A percentile compares a stretch with the other conserved stretches of the same genome.
These are phyloP conservation scores for Neostethus bicornis DNA, from an alignment of 2,797 vertebrate genomes.

Conservation along the genomic window DNA sequence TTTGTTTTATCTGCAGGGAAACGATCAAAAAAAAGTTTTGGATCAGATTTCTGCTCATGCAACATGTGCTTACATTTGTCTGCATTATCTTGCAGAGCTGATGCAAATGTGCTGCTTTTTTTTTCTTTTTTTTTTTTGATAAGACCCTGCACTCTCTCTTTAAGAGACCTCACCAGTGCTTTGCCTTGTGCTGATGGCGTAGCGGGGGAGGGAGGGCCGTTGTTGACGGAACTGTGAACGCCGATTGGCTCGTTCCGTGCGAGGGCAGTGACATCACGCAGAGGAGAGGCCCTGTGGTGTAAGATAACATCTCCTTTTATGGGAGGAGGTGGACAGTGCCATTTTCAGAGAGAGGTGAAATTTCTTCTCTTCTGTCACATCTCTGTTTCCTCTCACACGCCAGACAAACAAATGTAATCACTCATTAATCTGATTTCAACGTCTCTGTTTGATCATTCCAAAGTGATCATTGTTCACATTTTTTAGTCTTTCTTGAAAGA, in stretches of 20 bases:
- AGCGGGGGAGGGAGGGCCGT: slow-evolving; percentile 68
- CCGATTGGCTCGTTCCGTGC: slow-evolving; percentile 66
- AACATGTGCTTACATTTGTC: slow-evolving; percentile 31
- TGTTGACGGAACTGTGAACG: slow-evolving; percentile 61
- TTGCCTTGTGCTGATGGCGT: slow-evolving; percentile 60
- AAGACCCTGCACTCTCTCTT: slow-evolving; percentile 68
- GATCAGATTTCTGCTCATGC: slow-evolving; percentile 8
- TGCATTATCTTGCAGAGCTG: slow-evolving; percentile 44
- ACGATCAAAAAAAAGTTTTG: no score
- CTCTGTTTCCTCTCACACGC: not conserved
- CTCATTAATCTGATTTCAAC: not conserved
- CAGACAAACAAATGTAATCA: not conserved
- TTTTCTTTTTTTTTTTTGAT: slow-evolving; percentile 34
- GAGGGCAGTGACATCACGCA: slow-evolving; percentile 72
- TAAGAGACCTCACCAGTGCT: slow-evolving; percentile 69
- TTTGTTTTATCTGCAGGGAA: no score
- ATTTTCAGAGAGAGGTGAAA: slow-evolving; percentile 66
- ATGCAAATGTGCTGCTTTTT: slow-evolving; percentile 45
- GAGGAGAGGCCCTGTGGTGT: slow-evolving; percentile 77
- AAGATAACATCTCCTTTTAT: slow-evolving; percentile 88
- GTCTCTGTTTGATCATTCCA: not conserved
- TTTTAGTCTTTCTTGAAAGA: not conserved
- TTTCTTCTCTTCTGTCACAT: slow-evolving; percentile 24
- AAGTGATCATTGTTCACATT: not conserved
- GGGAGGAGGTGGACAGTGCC: slow-evolving; percentile 73